Conservation (phyloP, 1,140 invertebrate genomes). For the Calycopis cecrops region DNA sequence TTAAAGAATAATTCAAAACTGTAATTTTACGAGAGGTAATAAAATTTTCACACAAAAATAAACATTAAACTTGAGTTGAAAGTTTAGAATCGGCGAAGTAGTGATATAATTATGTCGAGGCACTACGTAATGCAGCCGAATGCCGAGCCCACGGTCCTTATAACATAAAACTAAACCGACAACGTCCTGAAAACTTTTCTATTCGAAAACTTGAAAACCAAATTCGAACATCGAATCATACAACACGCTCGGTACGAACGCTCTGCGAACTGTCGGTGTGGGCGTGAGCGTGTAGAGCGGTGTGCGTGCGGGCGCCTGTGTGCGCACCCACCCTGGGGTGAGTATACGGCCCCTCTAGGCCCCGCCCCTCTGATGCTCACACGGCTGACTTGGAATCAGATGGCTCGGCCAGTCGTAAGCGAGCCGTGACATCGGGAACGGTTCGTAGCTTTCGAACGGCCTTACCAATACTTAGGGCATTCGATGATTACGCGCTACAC, state of each 20-base stretch:
- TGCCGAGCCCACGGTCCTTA: constrained; percentile 6
- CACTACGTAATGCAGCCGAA: constrained; percentile 1
- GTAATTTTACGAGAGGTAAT: no score
- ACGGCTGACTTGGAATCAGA: constrained; percentile 73
- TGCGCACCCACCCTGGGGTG: constrained; percentile 49
- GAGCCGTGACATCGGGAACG: constrained; percentile 68
- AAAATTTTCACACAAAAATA: no score
- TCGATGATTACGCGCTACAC: constrained; percentile 66
- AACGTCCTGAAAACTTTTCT: constrained; percentile 25
- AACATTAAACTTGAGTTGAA: not conserved
- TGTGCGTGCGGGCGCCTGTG: constrained; percentile 37
- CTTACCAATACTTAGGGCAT: constrained; percentile 53
- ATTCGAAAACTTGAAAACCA: constrained; percentile 35
- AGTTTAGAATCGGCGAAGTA: constrained; percentile 5
- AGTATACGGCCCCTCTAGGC: constrained; percentile 37
- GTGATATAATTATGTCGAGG: not conserved
- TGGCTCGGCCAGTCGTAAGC: constrained; percentile 69
- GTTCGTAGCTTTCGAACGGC: constrained; percentile 53
- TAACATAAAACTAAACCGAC: constrained; percentile 23
- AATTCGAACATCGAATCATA: constrained; percentile 46
- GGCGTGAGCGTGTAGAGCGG: constrained; percentile 32
- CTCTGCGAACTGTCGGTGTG: constrained; percentile 30
- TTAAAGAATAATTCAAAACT: no score
- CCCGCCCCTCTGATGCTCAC: constrained; percentile 64
- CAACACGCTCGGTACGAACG: constrained; percentile 32